These are phyloP conservation scores for Meloidogyne floridensis DNA, from an alignment of 1,140 invertebrate species.

Conservation along the genomic window DNA sequence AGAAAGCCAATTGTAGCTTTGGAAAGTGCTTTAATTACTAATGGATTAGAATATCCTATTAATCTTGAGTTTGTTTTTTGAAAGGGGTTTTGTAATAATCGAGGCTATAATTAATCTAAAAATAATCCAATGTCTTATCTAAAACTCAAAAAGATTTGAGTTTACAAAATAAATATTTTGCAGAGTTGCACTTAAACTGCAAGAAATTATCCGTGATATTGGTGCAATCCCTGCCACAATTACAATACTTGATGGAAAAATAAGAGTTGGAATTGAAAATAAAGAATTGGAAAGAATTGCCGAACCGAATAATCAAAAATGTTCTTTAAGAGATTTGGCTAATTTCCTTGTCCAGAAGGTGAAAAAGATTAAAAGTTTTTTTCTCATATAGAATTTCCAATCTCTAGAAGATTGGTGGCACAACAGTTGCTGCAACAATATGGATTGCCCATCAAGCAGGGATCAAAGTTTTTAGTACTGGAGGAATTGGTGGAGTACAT, in stretches of 20 bases:
- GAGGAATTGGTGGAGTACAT: constrained; percentile 90
- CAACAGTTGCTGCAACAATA: constrained; percentile 92
- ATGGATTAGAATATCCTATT: constrained; percentile 92
- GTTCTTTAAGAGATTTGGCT: constrained; percentile 83
- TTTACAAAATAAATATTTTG: neutral
- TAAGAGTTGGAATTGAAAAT: constrained; percentile 75
- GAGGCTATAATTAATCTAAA: neutral
- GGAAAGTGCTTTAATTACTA: constrained; percentile 95
- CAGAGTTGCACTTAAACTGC: constrained; percentile 79
- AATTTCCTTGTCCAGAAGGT: constrained; percentile 70
- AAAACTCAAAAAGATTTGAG: too few relatives aligned
- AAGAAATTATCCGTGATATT: constrained; percentile 76
- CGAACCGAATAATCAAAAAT: constrained; percentile 72
- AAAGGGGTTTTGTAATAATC: neutral
- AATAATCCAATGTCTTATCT: neutral
- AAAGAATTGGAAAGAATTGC: constrained; percentile 69
- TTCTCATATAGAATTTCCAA: constrained; percentile 54
- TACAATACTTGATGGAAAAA: constrained; percentile 80
- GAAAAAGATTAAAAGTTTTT: constrained; percentile 7
- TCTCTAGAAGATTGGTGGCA: constrained; percentile 80
- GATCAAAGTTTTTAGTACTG: constrained; percentile 91
- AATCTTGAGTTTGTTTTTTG: constrained; percentile 75
- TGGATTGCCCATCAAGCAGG: constrained; percentile 77
- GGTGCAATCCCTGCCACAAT: constrained; percentile 91
- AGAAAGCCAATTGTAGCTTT: constrained; percentile 81